Conservation (phyloP, 2,113 vertebrate genomes). For the Chiloscyllium plagiosum region DNA sequence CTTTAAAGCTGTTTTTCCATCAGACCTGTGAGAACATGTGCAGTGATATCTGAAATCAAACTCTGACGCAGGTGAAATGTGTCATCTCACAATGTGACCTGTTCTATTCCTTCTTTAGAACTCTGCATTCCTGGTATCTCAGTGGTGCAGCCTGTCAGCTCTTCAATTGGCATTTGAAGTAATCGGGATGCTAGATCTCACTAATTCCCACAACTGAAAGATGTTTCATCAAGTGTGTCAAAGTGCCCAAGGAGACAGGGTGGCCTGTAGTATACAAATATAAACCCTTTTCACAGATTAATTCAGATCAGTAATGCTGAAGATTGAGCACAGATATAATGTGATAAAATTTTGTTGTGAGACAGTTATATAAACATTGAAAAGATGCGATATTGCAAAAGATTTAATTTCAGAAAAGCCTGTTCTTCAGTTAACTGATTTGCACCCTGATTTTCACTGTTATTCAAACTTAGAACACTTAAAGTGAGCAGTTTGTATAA, state of each 20-base stretch:
- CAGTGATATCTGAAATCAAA: constrained; percentile 19
- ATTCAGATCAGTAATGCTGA: not conserved
- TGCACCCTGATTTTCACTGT: not conserved
- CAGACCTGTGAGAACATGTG: not conserved
- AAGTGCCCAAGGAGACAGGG: not conserved
- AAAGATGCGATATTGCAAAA: not conserved
- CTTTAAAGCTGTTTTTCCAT: not conserved
- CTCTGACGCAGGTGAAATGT: constrained; percentile 21
- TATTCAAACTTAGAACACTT: not conserved
- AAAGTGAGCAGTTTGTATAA: not conserved
- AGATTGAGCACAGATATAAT: not conserved
- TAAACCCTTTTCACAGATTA: not conserved
- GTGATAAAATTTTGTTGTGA: not conserved
- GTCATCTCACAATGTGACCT: not conserved
- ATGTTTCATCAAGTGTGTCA: not conserved
- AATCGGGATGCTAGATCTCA: not conserved
- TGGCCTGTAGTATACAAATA: not conserved
- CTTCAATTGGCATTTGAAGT: not conserved
- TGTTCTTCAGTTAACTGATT: not conserved
- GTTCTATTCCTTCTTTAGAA: not conserved
- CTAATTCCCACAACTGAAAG: not conserved
- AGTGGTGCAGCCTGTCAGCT: not conserved
- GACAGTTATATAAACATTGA: not conserved
- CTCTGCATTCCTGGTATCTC: not conserved
- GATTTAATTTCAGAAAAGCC: not conserved